These are phyloP conservation scores for Girardinus metallicus DNA, from an alignment of 2,797 vertebrate species.

Conservation along the genomic window DNA sequence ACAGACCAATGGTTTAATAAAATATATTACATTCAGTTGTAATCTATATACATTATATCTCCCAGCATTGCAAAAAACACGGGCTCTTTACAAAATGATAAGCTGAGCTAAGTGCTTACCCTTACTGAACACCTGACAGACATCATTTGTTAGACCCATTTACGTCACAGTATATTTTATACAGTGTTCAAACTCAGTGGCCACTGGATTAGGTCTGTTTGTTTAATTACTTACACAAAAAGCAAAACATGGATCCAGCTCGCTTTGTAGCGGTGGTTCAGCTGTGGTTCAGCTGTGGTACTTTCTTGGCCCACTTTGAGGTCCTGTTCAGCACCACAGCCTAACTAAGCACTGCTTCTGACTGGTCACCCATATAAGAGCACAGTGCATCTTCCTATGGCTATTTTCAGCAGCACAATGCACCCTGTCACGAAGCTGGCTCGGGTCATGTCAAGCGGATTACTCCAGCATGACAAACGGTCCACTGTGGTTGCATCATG, in stretches of 20 bases:
- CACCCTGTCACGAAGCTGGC: background rate
- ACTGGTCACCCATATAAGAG: too few relatives aligned
- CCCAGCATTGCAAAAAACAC: background rate
- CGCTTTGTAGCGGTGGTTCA: background rate
- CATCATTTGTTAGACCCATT: background rate
- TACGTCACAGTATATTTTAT: background rate
- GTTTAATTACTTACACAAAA: background rate
- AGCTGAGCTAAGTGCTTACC: background rate
- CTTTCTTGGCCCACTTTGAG: background rate
- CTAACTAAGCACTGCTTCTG: background rate
- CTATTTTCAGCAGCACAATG: background rate
- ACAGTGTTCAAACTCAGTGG: background rate
- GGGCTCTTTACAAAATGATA: background rate
- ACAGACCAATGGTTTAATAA: background rate
- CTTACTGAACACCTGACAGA: background rate
- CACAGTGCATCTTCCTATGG: background rate
- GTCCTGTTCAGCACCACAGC: background rate
- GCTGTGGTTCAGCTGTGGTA: background rate
- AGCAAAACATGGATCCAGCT: background rate
- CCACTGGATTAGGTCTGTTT: background rate
- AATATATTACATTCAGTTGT: background rate
- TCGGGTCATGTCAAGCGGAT: background rate
- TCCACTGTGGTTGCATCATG: constrained; percentile 21
- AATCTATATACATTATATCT: background rate
- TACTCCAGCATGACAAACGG: background rate